Evolutionary conservation across 2,888 invertebrate genomes (phyloP), one percentile per base, ranked within the genome.

Genomic region (Ormia ochracea): DNA sequence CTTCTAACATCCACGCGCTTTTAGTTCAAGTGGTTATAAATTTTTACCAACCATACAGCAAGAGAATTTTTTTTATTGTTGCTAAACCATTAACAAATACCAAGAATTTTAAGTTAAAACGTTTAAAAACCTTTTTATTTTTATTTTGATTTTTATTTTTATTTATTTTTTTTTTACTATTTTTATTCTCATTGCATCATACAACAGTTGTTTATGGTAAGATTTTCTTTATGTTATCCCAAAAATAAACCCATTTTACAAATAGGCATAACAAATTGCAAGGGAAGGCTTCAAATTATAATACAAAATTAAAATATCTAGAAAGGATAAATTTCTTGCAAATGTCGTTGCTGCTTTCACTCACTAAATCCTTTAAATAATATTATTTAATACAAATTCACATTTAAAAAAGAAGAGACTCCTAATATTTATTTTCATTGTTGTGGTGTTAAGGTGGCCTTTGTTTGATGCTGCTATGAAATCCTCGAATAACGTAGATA

Each of bases 151-250:
- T 77, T 45, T 14, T 7, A 31, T 54, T 77, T 63, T 77, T 63
- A 69, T 74, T 72, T n/a, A n/a, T n/a, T n/a, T n/a, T n/a, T n/a
- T n/a, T n/a, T n/a, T n/a, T n/a, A n/a, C n/a, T n/a, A n/a, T n/a
- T n/a, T n/a, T n/a, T n/a, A n/a, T n/a, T 56, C 58, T 56, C 48
- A 59, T n/a, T 75, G 56, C 85, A 77, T 23, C 26, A 36, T 23
- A 84, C 84, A 86, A 85, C 86, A 86, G 86, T 86, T 86, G 84
- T 82, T 84, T 84, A 86, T 85, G 85, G 86, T 85, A 87, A 85
- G 84, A 31, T n/a, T 85, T 84, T 85, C 85, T 87, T 87, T 86
- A 85, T 83, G 85, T 85, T 84, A 85, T 84, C 85, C 86, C 85
- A 84, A 84, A 83, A 82, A 81, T 82, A 58, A 82, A 85, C 75